A percentile compares a stretch with the other conserved stretches of the same genome.
phyloP scores from a whole-genome alignment of 2,888 invertebrate genomes.

The Scrobipalpa costella region DNA sequence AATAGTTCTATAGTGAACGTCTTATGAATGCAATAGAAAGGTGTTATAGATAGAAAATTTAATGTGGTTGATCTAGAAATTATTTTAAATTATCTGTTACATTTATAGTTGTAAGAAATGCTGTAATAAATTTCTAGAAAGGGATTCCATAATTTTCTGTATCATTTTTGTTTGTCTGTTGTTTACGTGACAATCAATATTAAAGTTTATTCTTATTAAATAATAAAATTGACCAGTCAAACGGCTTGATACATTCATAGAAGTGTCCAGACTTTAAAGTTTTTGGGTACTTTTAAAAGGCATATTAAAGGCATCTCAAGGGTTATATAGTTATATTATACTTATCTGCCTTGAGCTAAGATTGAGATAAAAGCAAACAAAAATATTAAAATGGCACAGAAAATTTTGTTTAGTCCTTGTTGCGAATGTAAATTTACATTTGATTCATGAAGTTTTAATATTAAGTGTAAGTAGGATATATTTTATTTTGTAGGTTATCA shows the following conservation, averaged over 20 bases:
- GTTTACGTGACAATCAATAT: too few relatives aligned
- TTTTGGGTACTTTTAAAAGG: too few relatives aligned
- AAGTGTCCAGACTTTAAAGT: too few relatives aligned
- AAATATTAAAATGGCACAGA: background rate
- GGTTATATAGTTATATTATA: too few relatives aligned
- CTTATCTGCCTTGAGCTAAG: too few relatives aligned
- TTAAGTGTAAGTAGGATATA: constrained; percentile 32
- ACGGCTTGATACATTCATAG: too few relatives aligned
- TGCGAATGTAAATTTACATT: constrained; percentile 53
- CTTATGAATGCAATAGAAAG: constrained; percentile 67
- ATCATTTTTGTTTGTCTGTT: background rate
- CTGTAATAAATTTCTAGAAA: constrained; percentile 43
- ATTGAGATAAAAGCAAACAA: too few relatives aligned
- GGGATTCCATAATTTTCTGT: background rate
- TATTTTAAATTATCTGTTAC: constrained; percentile 57
- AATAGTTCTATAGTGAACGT: constrained; percentile 50
- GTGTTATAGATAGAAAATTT: constrained; percentile 67
- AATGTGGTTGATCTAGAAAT: constrained; percentile 66
- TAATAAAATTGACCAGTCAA: too few relatives aligned
- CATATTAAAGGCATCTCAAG: too few relatives aligned
- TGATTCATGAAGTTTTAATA: constrained; percentile 56
- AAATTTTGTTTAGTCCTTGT: background rate
- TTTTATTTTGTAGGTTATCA: constrained; percentile 53
- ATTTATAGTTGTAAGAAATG: constrained; percentile 50
- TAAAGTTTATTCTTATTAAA: too few relatives aligned